Base-by-base conservation (phyloP, 2,797 vertebrate genomes). In the Allobates femoralis region DNA sequence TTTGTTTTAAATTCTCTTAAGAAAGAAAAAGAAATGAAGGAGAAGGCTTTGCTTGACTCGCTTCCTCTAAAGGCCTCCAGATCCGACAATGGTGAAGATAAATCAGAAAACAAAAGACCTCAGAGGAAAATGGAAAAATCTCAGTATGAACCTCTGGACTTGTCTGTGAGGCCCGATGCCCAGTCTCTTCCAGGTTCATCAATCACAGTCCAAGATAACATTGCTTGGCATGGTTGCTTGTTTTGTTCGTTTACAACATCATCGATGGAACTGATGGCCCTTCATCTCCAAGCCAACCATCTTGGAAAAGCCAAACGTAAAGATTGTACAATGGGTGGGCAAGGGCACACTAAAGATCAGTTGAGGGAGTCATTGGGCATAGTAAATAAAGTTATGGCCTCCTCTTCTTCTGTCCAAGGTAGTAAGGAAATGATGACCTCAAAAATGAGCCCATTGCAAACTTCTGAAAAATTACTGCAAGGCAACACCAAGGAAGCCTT, bases 271-370 rank as follows among this genome's bases (percentile, higher is more conserved):
- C 93, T 99, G 28, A 99, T 99, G 98, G 97, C 98, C 85, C 96
- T 99, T 60, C 98, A 99, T 88, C 96, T 99, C 76, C 98, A 99
- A 93, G 97, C 98, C 90, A 99, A 99, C 90, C 98, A 99, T 91
- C 86, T 99, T 89, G 96, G 97, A 81, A 98, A 97, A 89, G 94
- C 95, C 4, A 96, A 96, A 82, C 93, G 95, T 89, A 94, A 95
- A 90, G 95, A 95, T 86, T 88, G 86, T 8, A 19, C 93, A 87
- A 74, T 92, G 11, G 94, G 95, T 37, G 64, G 90, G 18, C 89
- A 94, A 89, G 79, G 78, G 90, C 94, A 94, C 86, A 92, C 91
- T 91, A 97, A 97, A 89, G 97, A 99, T 32, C 94, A 93, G 79
- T 91, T 91, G 14, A 95, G 94, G 75, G 97, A 97, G 87, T 89